Evolutionary conservation across 1,140 invertebrate genomes (phyloP), one percentile per base, ranked within the genome.

Genomic region (Pararge aegeria): DNA sequence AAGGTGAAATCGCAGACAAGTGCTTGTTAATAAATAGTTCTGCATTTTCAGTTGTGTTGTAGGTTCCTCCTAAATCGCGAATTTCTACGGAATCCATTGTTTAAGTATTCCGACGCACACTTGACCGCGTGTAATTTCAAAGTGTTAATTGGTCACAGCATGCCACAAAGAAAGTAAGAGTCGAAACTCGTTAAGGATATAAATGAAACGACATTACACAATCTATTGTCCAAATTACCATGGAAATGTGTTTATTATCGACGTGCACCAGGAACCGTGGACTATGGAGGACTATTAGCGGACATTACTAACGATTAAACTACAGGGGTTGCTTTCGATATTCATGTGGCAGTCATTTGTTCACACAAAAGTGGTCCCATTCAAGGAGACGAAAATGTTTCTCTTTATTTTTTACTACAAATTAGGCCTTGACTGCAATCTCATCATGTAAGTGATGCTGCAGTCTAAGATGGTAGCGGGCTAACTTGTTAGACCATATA

Each of bases 131-230:
- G 29, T 38, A 18, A 19, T 37, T 42, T 48, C 46, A 40, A 37
- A 42, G 46, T 55, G 53, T 55, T 55, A 62, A 62, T 59, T 51
- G 51, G 13, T 38, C 62, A n/a, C 62, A 64, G 62, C 62, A 34
- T 59, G 62, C 42, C 27, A 27, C 46, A 27, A 30, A 15, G 50
- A 59, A 55, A 64, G 44, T 30, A 49, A 54, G 50, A 55, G 44
- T 50, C 44, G 54, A 15, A n/a, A 5, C 42, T 55, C 54, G 24
- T 55, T 55, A 46, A 21, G 12, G 7, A 10, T 6, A 42, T 16
- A 16, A 15, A 15, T 42, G 4, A n/a, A 46, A 46, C 7, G 44
- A 18, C 9, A 46, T 46, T 46, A 24, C 44, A 19, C 18, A 20
- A 21, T 21, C 44, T 12, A 21, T 55, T 44, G 29, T 30, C 15